A percentile compares a stretch with the other conserved stretches of the same genome.
phyloP scores from a whole-genome alignment of 2,888 invertebrate species.

The Drosophila picticornis region DNA sequence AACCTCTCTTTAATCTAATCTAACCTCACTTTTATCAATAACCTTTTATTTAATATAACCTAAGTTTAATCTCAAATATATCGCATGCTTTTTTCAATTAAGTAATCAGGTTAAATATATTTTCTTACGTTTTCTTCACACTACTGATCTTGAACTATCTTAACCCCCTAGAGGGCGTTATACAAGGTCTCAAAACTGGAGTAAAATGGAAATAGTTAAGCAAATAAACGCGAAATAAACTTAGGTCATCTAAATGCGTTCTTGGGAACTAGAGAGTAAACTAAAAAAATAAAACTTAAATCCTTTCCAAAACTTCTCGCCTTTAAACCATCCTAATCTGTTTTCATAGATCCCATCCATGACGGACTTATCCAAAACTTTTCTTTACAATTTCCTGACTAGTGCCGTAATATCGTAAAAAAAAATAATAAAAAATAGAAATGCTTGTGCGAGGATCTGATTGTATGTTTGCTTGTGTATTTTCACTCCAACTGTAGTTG shows the following conservation, averaged over 20 bases:
- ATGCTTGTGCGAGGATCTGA: conserved; percentile 3
- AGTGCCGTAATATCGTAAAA: not conserved
- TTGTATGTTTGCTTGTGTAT: conserved; percentile 38
- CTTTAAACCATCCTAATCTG: not conserved
- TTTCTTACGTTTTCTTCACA: not conserved
- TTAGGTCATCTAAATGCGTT: not conserved
- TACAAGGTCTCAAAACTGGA: not conserved
- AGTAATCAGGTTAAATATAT: not conserved
- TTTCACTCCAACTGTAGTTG: conserved; percentile 56
- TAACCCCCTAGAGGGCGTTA: not conserved
- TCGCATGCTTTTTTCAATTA: not conserved
- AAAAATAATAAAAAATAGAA: too few relatives aligned
- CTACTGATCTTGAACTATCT: not conserved
- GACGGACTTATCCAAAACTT: conserved; percentile 2
- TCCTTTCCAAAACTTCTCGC: not conserved
- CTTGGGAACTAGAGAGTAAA: not conserved
- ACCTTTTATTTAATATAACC: not conserved
- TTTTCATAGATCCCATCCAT: not conserved
- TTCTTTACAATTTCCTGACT: conserved; percentile 1
- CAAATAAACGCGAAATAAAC: not conserved
- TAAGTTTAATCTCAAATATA: not conserved
- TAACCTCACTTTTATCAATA: not conserved
- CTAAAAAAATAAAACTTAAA: not conserved
- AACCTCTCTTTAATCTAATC: not conserved
- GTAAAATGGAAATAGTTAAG: not conserved